Evolutionary conservation across 35 echinoderm and acorn worm species (phyloP), one percentile per base, ranked within the genome.

Genomic region (Lytechinus variegatus): DNA sequence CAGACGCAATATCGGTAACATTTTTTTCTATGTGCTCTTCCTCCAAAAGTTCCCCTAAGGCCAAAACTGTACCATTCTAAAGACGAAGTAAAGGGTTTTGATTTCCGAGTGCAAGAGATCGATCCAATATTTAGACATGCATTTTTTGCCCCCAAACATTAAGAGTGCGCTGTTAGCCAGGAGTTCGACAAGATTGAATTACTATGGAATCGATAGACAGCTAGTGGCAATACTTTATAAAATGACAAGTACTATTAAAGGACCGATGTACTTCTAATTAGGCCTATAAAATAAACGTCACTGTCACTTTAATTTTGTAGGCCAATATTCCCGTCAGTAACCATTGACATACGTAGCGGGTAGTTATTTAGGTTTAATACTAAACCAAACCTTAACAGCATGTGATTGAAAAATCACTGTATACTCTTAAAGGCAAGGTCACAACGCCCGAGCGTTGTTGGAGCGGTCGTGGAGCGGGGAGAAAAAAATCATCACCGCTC

Each of bases 81-180:
- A 79, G 21, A 4, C 19, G 66, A 24, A 79, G 66, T 79, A 79
- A 79, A 24, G 66, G 66, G 16, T 79, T 71, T 79, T 79, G 66
- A 79, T 79, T 79, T 79, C 66, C 19, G 66, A 79, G 66, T 79
- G 66, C 66, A 79, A 24, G 66, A 79, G 66, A 79, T 79, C 66
- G 66, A 79, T 79, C 14, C 21, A 79, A 79, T 79, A 79, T 79
- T 79, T 79, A 24, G 66, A 79, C 66, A 79, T 79, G 21, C 66
- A 79, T 79, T 79, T 79, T 79, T 79, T 79, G 66, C 66, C 66
- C 66, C 66, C 56, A 58, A 79, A 79, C 66, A 79, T 24, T 44
- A 44, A 44, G 66, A 79, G 66, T 79, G 19, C 5, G 66, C 66
- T 79, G 66, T 79, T 79, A 14, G 66, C 66, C 66, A 14, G 66